phyloP scores from a whole-genome alignment of 2,113 vertebrate species.

The Crotalus horridus region DNA sequence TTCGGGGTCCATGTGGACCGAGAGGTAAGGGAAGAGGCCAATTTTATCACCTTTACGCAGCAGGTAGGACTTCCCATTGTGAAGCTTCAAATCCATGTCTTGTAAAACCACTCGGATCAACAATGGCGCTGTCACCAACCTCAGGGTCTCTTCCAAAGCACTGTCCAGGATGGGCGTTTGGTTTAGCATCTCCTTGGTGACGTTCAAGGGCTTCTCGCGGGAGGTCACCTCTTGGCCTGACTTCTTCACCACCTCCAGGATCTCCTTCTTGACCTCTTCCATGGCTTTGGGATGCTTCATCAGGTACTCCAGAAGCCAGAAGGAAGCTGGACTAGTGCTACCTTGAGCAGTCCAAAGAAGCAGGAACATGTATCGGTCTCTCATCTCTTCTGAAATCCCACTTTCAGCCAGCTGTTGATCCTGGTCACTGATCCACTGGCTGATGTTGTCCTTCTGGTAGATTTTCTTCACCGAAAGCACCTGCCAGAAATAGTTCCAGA shows the following conservation, averaged over 20 bases:
- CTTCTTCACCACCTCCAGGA: slow-evolving; percentile 67
- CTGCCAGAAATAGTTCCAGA: slow-evolving; percentile 78
- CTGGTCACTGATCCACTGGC: slow-evolving; percentile 78
- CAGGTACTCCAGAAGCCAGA: slow-evolving; percentile 88
- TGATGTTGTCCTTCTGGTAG: slow-evolving; percentile 75
- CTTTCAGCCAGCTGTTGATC: slow-evolving; percentile 62
- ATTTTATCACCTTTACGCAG: slow-evolving; percentile 81
- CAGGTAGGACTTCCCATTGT: slow-evolving; percentile 63
- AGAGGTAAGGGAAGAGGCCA: slow-evolving; percentile 79
- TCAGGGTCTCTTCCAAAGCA: slow-evolving; percentile 83
- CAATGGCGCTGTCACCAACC: slow-evolving; percentile 73
- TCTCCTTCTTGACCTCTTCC: slow-evolving; percentile 78
- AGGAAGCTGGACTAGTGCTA: slow-evolving; percentile 83
- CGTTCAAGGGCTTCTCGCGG: slow-evolving; percentile 32
- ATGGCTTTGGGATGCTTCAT: slow-evolving; percentile 86
- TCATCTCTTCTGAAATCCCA: slow-evolving; percentile 67
- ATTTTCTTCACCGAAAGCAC: slow-evolving; percentile 67
- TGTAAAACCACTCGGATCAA: slow-evolving; percentile 74
- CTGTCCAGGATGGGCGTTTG: slow-evolving; percentile 83
- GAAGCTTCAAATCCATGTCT: slow-evolving; percentile 71
- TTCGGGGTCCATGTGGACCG: slow-evolving; percentile 82
- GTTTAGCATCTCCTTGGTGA: slow-evolving; percentile 65
- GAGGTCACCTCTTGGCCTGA: slow-evolving; percentile 60
- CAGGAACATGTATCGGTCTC: slow-evolving; percentile 79
- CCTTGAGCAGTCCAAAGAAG: slow-evolving; percentile 92